Evolutionary conservation across 2,797 vertebrate genomes (phyloP).

Genomic region (Centroberyx gerrardi): DNA sequence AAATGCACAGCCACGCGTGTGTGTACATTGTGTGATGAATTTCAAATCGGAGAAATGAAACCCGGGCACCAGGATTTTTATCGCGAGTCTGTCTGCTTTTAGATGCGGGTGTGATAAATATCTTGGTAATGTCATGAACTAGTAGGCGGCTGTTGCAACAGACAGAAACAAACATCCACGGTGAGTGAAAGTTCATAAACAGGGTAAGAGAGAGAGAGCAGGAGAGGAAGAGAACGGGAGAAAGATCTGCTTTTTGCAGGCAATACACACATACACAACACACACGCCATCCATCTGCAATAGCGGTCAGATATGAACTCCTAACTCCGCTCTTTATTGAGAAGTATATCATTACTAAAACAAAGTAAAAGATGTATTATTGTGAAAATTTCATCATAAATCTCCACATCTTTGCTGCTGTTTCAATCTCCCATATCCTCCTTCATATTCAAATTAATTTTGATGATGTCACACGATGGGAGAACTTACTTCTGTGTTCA

Average conservation of each 20-base stretch:
- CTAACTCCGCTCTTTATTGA: too few species aligned
- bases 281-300: neutral
- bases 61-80: slow-evolving; percentile 32
- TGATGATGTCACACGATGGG: too few species aligned
- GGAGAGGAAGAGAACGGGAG: neutral
- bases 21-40: slow-evolving; percentile 44
- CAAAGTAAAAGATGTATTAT: neutral
- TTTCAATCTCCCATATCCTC: slow-evolving; percentile 16
- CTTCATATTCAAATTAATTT: neutral
- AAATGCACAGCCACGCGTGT: slow-evolving; percentile 23
- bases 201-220: neutral
- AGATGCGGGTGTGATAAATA: slow-evolving; percentile 54
- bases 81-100: slow-evolving; percentile 57
- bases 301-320: too few species aligned
- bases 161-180: slow-evolving; percentile 35
- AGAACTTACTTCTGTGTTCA: too few species aligned
- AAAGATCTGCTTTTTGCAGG: neutral
- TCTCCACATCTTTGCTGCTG: neutral
- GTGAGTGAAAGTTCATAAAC: slow-evolving; percentile 38
- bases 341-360: too few species aligned
- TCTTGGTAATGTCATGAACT: slow-evolving; percentile 46
- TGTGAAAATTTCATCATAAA: neutral
- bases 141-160: slow-evolving; percentile 18
- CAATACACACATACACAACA: neutral
- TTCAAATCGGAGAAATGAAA: slow-evolving; percentile 56